Percentiles rank a stretch among this genome's conserved stretches.
Conservation (phyloP, 2,797 vertebrate genomes). For the Onychomys arenicola region DNA sequence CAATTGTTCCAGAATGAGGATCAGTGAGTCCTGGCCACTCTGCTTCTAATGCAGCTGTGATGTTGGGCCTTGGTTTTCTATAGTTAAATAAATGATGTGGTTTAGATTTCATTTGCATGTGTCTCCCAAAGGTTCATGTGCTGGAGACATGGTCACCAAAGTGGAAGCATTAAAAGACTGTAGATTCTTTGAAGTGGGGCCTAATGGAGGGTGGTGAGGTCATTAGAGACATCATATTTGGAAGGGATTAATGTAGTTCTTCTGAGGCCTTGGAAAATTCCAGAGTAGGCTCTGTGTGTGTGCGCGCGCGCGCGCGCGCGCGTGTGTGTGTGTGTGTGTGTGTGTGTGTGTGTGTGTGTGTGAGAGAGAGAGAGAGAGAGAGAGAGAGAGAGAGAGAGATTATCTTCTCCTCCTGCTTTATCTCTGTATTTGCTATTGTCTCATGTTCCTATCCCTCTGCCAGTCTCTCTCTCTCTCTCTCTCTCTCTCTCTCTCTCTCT, state of each 20-base stretch:
- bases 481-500: too few species aligned
- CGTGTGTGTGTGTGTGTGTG: neutral
- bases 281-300: neutral
- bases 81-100: neutral
- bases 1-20: neutral
- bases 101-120: neutral
- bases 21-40: neutral
- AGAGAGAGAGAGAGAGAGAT: neutral
- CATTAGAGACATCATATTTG: neutral
- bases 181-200: neutral
- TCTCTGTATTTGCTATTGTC: neutral
- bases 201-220: neutral
- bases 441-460: neutral
- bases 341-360: neutral
- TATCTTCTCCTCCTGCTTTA: neutral
- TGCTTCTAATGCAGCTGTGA: neutral
- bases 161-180: neutral
- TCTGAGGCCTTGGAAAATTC: neutral
- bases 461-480: neutral
- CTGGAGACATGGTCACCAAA: neutral
- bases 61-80: neutral
- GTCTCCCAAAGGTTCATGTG: neutral
- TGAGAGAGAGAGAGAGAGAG: neutral
- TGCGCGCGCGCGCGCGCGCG: too few species aligned
- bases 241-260: neutral